Base-by-base conservation (phyloP, 2,113 vertebrate genomes). In the Nothocercus julius region DNA sequence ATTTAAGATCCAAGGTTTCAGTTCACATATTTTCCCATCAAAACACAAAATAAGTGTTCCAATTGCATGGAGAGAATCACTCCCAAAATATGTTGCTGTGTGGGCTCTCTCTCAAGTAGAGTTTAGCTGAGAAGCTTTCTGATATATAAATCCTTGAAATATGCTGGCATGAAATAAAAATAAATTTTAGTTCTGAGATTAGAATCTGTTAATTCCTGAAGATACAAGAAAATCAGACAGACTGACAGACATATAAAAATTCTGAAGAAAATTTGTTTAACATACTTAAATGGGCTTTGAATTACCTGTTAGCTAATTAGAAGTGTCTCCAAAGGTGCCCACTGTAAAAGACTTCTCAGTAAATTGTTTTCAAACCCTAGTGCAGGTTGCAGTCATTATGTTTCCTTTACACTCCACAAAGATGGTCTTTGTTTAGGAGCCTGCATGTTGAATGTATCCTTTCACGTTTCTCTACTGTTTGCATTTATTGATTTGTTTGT, bases 241-340 rank as follows among this genome's bases (percentile, higher is more conserved):
- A 95, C 95, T 95, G 86, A 92, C 92, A 94, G 47, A 40, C 83
- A 90, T 40, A 81, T 40, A 81, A 64, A 86, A 97, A 91, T 47
- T 82, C 88, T 53, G 53, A 94, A 90, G 72, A 63, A 96, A 97
- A 97, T 92, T 77, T 96, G 89, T 89, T 22, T 27, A 96, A 96
- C 75, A 14, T 53, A 76, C 47, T 92, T 90, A 87, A 89, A 67
- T 54, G 82, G 79, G 93, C 88, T 92, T 91, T 93, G 82, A 98
- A 95, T 97, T 97, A 96, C 93, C 92, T 97, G 90, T 88, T 95
- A 61, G 75, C 86, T 98, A 97, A 96, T 97, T 97, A 95, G 95
- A 96, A 96, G 78, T 95, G 91, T 68, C 91, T 97, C 88, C 94
- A 85, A 97, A 97, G 89, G 42, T 89, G 87, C 34, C 87, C 87